A percentile compares a stretch with the other conserved stretches of the same genome.
Conservation (phyloP, 1,140 invertebrate genomes). For the Drosophila sp. region DNA sequence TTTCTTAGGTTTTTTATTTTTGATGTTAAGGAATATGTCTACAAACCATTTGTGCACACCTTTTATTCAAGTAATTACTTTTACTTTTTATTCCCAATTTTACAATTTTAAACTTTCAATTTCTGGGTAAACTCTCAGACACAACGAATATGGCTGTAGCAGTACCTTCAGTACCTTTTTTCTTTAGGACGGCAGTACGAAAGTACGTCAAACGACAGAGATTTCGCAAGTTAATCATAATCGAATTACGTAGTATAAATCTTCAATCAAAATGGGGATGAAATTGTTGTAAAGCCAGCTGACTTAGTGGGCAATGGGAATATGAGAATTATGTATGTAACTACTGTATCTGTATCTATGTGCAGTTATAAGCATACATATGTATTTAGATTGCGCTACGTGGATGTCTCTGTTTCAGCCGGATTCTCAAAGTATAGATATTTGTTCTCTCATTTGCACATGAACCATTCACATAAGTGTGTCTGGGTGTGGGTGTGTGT, state of each 20-base stretch:
- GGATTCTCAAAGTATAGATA: background rate
- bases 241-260: conserved; percentile 37
- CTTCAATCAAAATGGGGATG: conserved; percentile 11
- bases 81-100: no score
- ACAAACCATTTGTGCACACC: no score
- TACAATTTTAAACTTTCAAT: no score
- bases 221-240: conserved; percentile 38
- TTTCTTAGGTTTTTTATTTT: no score
- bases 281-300: background rate
- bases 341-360: no score
- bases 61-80: no score
- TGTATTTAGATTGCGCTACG: conserved; percentile 1
- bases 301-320: background rate
- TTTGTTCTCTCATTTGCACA: background rate
- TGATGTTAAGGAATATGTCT: no score
- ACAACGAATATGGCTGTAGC: no score
- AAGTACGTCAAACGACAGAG: background rate
- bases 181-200: no score
- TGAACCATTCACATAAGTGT: background rate
- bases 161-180: no score
- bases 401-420: conserved; percentile 9
- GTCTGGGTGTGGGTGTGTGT: background rate
- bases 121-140: no score
- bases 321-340: background rate
- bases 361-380: background rate